These are phyloP conservation scores for Coecobrya sp. DNA, from an alignment of 2,888 invertebrate species.

Conservation along the genomic window DNA sequence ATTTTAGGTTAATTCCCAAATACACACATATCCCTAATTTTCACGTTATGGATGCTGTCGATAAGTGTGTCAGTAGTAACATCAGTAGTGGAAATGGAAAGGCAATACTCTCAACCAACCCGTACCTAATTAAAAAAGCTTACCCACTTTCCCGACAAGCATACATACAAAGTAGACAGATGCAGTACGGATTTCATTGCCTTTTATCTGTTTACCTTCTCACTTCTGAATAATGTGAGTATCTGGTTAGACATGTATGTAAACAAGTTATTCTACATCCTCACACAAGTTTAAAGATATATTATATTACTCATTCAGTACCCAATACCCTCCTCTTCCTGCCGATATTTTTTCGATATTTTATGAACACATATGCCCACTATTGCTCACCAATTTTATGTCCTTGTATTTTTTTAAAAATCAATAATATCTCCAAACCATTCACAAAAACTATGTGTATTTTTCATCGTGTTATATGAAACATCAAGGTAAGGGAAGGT, in stretches of 20 bases:
- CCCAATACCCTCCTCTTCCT: conserved; percentile 22
- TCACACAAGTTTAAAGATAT: not conserved
- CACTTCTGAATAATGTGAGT: not conserved
- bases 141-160: conserved; percentile 17
- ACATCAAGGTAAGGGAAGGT: conserved; percentile 16
- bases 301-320: conserved; percentile 12
- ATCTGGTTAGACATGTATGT: conserved; percentile 11
- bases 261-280: conserved; percentile 22
- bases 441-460: conserved; percentile 12
- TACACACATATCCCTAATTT: conserved; percentile 39
- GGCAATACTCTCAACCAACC: not conserved
- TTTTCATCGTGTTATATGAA: conserved; percentile 4
- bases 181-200: not conserved
- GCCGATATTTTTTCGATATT: not conserved
- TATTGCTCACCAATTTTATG: not conserved
- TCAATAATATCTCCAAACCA: not conserved
- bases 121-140: conserved; percentile 23
- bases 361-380: not conserved
- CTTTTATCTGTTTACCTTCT: not conserved
- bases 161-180: too few relatives aligned
- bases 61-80: conserved; percentile 18
- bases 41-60: not conserved
- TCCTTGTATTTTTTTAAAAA: not conserved
- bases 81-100: conserved; percentile 19
- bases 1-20: conserved; percentile 25